Base-by-base conservation (phyloP, 2,113 vertebrate species). In the Saiga tatarica region DNA sequence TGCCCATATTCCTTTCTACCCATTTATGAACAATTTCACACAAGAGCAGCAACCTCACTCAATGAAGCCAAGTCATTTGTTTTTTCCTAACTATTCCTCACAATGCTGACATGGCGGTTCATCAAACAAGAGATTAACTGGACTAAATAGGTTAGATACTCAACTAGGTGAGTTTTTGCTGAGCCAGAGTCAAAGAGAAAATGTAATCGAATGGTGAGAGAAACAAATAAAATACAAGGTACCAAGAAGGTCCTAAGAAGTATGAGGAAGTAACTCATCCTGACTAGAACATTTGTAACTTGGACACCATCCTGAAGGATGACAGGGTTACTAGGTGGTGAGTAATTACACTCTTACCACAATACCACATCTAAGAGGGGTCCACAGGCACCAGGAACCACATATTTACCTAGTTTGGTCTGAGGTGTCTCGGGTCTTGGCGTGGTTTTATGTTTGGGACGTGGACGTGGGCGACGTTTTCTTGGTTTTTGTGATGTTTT, bases 371-470 rank as follows among this genome's bases (percentile, higher is more conserved):
- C 26, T 2, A 16, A 6, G 0, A 0, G 45, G 13, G 10, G 55
- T 50, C 47, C 33, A 76, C 15, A 15, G n/a, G 42, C 28, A 91
- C 42, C 57, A 79, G 89, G 71, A 91, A 25, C 59, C 50, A 57
- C 19, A 28, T 78, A 97, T 98, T 98, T 98, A 98, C 98, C 98
- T 97, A 96, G 59, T 96, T 62, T 87, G 5, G 62, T 84, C 47
- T 94, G 94, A 91, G 92, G 57, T 83, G 91, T 52, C 60, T 92
- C 92, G 59, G 97, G 96, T 30, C 86, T 94, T 2, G 39, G 47
- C 2, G 98, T 98, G 64, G 92, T 88, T 97, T 98, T 98, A 78
- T 47, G 76, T 94, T 84, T 98, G 21, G 90, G 89, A 89, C 79
- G 89, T 57, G 78, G 96, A 74, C 55, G 87, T 45, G 78, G 96